Evolutionary conservation across 2,797 vertebrate genomes (phyloP), one percentile per base, ranked within the genome.

Genomic region (Chaunax sp.): DNA sequence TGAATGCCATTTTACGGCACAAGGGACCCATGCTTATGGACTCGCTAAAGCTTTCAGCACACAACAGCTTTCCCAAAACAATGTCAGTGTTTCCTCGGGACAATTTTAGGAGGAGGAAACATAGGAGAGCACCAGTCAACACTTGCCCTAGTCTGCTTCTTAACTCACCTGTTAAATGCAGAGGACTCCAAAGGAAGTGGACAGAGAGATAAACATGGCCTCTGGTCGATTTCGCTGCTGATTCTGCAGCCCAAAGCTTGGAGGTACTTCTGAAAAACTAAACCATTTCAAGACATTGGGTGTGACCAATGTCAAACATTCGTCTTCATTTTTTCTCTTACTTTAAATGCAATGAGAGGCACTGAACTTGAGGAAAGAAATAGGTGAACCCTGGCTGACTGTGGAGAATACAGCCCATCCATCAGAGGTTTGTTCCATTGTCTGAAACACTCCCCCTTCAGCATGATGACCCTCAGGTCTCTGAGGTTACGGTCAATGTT

Each of bases 221-320:
- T 19, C 14, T 2, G 85, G 83, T 82, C 44, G 81, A 75, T 84
- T 74, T 78, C 72, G 54, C 70, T 59, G 55, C 74, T 78, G 75
- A 59, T 84, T 85, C 59, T 62, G 49, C 22, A 38, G 58, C n/a
- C n/a, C n/a, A n/a, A n/a, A 44, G 61, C 62, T 41, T 35, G 23
- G 37, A 64, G 62, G 28, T 40, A 52, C 62, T 57, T 28, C 13
- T 59, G 37, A 30, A 44, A 15, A 56, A 70, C 59, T 65, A 43
- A 78, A 82, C 54, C 69, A 46, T 58, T 43, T 30, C 11, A 12
- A 73, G 33, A 37, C 26, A 18, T 18, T 12, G 37, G 53, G 54
- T 44, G 44, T 80, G 46, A 81, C 40, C 2, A 1, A 20, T 81
- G 78, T 82, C 75, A 61, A 68, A 71, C 38, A 73, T 61, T 57